Evolutionary conservation across 2,888 invertebrate species (phyloP).

Genomic region (Tachina fera): DNA sequence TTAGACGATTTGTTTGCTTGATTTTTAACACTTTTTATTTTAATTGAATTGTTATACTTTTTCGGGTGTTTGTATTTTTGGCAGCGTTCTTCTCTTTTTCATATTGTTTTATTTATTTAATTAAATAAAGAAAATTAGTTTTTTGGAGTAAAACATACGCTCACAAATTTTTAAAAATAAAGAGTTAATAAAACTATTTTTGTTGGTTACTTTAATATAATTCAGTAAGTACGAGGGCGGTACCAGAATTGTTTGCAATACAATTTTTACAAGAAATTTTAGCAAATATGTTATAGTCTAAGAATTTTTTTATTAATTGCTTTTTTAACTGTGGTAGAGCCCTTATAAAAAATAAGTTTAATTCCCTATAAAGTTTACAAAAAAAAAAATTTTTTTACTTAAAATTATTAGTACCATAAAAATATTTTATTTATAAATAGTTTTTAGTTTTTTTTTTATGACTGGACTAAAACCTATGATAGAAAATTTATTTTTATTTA

Average conservation of each 20-base stretch:
- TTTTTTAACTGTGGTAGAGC: neutral
- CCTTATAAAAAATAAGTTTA: neutral
- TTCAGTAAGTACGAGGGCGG: neutral
- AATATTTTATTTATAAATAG: slow-evolving; percentile 4
- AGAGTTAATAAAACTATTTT: neutral
- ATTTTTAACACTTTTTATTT: neutral
- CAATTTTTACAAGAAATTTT: neutral
- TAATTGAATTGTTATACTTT: slow-evolving; percentile 4
- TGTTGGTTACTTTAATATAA: neutral
- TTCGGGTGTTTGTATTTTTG: slow-evolving; percentile 57
- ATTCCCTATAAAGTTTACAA: neutral
- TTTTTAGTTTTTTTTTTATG: neutral
- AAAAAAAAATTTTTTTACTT: neutral
- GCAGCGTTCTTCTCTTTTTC: slow-evolving; percentile 65
- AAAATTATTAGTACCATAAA: slow-evolving; percentile 11
- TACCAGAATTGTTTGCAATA: neutral
- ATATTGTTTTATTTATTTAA: slow-evolving; percentile 21
- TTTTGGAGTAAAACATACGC: slow-evolving; percentile 2
- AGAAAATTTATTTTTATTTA: slow-evolving; percentile 32
- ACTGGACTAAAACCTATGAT: slow-evolving; percentile 59
- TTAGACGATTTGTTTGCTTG: slow-evolving; percentile 2
- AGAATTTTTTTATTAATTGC: neutral
- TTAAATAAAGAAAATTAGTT: slow-evolving; percentile 11
- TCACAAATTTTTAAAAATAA: neutral
- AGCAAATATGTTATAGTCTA: too few relatives aligned